Base-by-base conservation (phyloP, 2,888 invertebrate species). In the Melinaea marsaeus region DNA sequence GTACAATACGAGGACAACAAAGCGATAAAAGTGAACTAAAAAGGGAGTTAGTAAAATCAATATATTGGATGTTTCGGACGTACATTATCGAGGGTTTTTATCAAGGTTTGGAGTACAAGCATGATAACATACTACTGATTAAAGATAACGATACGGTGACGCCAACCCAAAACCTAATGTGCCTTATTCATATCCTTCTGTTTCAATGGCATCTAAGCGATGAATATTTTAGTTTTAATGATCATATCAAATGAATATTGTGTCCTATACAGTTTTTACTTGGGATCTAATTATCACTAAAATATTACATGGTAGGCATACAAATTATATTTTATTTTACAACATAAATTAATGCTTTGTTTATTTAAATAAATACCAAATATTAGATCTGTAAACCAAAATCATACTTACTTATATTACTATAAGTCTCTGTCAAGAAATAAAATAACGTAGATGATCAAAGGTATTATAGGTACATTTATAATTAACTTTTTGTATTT, bases 101-200 rank as follows among this genome's bases (percentile, higher is more conserved):
- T 89, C 88, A 74, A 67, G 68, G 75, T 77, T 81, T 77, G 74
- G 69, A 77, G 78, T 79, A 75, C 72, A 74, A 69, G 73, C 69
- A 71, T 74, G 88, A 88, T 89, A 88, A 83, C 80, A 79, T 70
- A 80, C 81, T 81, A 82, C 85, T 83, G 86, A 87, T 86, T 84
- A 80, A 63, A 71, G 83, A 84, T 85, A 83, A 79, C 75, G 69
- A 72, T 65, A 62, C 45, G 55, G 47, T 62, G 59, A 67, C 66
- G 61, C 58, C 57, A 55, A 63, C 59, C 54, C 56, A 60, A 61
- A 68, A 69, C 65, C 51, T 60, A 66, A 66, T 64, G 62, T 48
- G 60, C 58, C 55, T 65, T 65, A 55, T 60, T 64, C 61, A 62
- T 59, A 58, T 60, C 33, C 35, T 60, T 68, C 64, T 60, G 51